phyloP scores from a whole-genome alignment of 1,140 invertebrate genomes.

The Hylyphantes graminicola region DNA sequence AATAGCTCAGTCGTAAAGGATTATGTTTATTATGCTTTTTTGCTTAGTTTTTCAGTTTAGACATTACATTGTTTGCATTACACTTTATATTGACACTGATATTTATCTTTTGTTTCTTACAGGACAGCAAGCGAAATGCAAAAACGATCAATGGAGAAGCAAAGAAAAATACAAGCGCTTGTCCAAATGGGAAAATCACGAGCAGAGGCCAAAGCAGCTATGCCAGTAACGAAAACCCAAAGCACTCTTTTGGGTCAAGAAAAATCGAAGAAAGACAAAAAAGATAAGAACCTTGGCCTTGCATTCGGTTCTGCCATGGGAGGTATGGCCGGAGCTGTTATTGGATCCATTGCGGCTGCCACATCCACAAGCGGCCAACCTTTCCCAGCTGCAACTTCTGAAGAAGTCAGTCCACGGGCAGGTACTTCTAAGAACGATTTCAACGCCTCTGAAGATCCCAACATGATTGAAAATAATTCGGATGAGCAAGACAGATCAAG shows the following conservation, averaged over 20 bases:
- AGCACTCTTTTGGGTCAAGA: constrained; percentile 49
- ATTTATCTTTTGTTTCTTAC: constrained; percentile 7
- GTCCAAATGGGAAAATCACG: constrained; percentile 85
- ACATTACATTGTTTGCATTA: neutral
- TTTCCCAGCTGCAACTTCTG: neutral
- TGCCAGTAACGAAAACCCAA: constrained; percentile 54
- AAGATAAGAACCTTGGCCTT: constrained; percentile 64
- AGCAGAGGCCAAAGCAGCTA: constrained; percentile 65
- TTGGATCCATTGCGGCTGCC: constrained; percentile 48
- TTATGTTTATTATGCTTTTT: no score
- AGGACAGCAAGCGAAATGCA: constrained; percentile 97
- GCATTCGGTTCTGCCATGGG: constrained; percentile 51
- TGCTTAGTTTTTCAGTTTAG: neutral
- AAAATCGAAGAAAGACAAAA: constrained; percentile 45
- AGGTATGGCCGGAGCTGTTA: constrained; percentile 36
- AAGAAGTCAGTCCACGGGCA: constrained; percentile 15
- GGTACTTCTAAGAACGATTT: neutral
- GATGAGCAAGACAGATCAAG: constrained; percentile 85
- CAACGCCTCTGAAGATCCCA: constrained; percentile 11
- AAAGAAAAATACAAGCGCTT: constrained; percentile 93
- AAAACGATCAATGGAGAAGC: constrained; percentile 95
- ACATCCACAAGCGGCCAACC: constrained; percentile 59
- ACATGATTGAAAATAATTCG: constrained; percentile 63
- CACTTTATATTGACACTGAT: neutral
- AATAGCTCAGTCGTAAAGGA: no score